Conservation (phyloP, 1,140 invertebrate species). For the Caenorhabditis inopinata region DNA sequence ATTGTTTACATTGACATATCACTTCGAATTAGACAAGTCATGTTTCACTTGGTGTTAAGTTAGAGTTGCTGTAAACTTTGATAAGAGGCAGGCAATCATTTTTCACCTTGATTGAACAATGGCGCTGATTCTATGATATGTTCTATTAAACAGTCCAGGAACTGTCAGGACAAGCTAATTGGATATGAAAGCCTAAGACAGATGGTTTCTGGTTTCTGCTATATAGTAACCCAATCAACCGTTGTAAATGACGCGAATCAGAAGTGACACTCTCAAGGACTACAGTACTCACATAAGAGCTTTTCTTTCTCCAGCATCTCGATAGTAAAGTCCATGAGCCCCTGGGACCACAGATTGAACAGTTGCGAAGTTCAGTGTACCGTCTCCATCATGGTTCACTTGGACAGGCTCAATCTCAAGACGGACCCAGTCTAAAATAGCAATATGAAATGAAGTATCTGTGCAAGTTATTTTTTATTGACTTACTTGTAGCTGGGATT, state of each 20-base stretch:
- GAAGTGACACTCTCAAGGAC: background rate
- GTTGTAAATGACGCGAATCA: background rate
- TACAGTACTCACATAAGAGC: constrained; percentile 39
- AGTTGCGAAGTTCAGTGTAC: constrained; percentile 39
- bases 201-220: background rate
- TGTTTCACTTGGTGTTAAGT: constrained; percentile 29
- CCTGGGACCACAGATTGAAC: constrained; percentile 48
- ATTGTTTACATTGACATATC: constrained; percentile 31
- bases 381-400: constrained; percentile 41
- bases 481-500: constrained; percentile 16
- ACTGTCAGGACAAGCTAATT: no score
- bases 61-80: constrained; percentile 17
- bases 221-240: constrained; percentile 6
- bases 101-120: constrained; percentile 25
- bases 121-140: background rate
- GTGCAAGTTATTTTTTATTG: no score
- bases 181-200: no score
- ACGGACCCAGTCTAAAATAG: constrained; percentile 37
- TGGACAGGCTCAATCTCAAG: constrained; percentile 48
- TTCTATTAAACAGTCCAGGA: no score
- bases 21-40: constrained; percentile 22
- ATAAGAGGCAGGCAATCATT: background rate
- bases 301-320: constrained; percentile 47
- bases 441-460: no score
- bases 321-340: constrained; percentile 50